Evolutionary conservation across 1,140 invertebrate species (phyloP).

Genomic region (Diabrotica undecimpunctata): DNA sequence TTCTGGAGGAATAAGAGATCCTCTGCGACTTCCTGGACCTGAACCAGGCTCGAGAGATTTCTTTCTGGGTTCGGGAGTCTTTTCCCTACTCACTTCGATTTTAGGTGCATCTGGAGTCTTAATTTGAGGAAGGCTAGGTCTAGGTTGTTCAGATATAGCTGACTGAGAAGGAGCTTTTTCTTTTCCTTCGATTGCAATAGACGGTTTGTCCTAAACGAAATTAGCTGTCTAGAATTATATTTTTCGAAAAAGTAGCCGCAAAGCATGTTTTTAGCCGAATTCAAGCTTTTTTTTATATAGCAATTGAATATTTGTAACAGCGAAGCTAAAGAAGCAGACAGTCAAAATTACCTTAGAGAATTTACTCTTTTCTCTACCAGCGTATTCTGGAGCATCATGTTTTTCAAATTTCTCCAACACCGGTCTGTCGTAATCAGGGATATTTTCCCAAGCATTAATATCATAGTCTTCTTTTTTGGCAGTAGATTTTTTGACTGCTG

Average conservation of each 20-base stretch:
- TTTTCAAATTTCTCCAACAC: constrained; percentile 64
- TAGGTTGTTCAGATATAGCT: constrained; percentile 29
- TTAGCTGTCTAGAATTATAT: background rate
- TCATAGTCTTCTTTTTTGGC: constrained; percentile 51
- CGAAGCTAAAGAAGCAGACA: too few species aligned
- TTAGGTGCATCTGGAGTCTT: constrained; percentile 76
- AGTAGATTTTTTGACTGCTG: constrained; percentile 33
- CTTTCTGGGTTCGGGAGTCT: constrained; percentile 69
- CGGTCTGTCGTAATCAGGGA: constrained; percentile 66
- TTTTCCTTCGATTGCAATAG: constrained; percentile 27
- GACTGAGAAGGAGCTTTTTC: constrained; percentile 27
- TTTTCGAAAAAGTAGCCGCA: too few species aligned
- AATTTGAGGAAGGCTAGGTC: constrained; percentile 66
- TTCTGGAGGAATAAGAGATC: constrained; percentile 80
- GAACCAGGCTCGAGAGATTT: constrained; percentile 72
- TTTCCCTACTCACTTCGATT: constrained; percentile 79
- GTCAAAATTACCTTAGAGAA: constrained; percentile 40
- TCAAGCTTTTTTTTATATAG: too few species aligned
- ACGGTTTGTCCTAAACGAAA: constrained; percentile 24
- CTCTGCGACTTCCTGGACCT: constrained; percentile 65
- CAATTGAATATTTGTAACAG: too few species aligned
- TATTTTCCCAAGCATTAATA: constrained; percentile 67
- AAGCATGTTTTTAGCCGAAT: too few species aligned
- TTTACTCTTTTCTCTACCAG: constrained; percentile 45
- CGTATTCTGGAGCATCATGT: constrained; percentile 42